phyloP scores from a whole-genome alignment of 2,888 invertebrate species.

The Sinelater perroti region DNA sequence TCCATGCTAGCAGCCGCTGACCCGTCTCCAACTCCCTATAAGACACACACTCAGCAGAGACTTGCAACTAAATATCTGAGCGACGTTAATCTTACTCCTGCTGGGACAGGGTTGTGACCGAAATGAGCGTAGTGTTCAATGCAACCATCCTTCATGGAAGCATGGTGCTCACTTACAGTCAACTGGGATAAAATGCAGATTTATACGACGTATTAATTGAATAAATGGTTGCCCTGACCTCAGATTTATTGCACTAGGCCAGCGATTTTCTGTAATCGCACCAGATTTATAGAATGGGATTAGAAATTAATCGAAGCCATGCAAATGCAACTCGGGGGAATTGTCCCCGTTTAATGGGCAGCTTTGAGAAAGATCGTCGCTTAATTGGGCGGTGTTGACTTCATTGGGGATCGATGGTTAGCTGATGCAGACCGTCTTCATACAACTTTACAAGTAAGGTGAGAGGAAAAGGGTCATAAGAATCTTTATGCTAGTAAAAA shows the following conservation, averaged over 20 bases:
- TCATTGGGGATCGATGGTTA: too few species aligned
- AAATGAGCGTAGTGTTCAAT: neutral
- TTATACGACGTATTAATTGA: conserved; percentile 23
- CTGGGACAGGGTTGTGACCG: neutral
- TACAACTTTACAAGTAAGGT: too few species aligned
- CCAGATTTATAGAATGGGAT: conserved; percentile 15
- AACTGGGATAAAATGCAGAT: too few species aligned
- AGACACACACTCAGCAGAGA: neutral
- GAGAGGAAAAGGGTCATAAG: too few species aligned
- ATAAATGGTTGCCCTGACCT: conserved; percentile 29
- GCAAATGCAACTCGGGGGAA: too few species aligned
- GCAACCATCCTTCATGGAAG: neutral
- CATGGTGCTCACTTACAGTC: neutral
- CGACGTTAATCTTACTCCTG: neutral
- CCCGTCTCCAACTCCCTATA: conserved; percentile 42
- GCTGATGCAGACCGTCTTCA: too few species aligned
- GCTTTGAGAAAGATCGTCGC: too few species aligned
- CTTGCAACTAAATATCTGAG: neutral
- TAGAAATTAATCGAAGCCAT: conserved; percentile 7
- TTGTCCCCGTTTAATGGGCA: too few species aligned
- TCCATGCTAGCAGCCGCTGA: conserved; percentile 73
- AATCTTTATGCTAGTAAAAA: too few species aligned
- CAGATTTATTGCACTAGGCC: conserved; percentile 23
- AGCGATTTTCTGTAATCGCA: conserved; percentile 11
- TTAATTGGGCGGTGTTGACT: too few species aligned